Percentiles rank a stretch among this genome's conserved stretches.
Evolutionary conservation across 2,888 invertebrate genomes (phyloP).

Genomic region (Andrena fulva): DNA sequence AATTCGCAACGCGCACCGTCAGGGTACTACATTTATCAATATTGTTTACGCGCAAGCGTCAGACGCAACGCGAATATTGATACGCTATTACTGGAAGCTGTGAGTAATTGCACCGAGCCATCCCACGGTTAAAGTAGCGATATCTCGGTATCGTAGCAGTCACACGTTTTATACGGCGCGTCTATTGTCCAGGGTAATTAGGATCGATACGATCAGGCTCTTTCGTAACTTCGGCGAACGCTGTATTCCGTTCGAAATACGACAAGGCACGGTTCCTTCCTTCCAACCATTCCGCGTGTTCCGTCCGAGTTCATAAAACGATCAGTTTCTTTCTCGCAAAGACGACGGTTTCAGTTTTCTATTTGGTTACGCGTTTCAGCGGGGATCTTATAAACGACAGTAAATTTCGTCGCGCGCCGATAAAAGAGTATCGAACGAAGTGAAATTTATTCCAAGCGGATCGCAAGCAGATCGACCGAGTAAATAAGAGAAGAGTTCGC

Average conservation of each 20-base stretch:
- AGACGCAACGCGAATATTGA: slow-evolving; percentile 17
- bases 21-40: slow-evolving; percentile 11
- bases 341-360: background rate
- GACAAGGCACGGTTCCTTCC: slow-evolving; percentile 5
- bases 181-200: slow-evolving; percentile 32
- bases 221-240: slow-evolving; percentile 18
- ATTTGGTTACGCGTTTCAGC: background rate
- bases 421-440: slow-evolving; percentile 6
- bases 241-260: slow-evolving; percentile 16
- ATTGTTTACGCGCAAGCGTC: background rate
- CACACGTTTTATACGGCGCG: slow-evolving; percentile 18
- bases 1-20: background rate
- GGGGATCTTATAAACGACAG: background rate
- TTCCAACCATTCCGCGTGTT: background rate
- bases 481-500: background rate
- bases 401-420: background rate
- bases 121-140: slow-evolving; percentile 20
- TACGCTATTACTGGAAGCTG: slow-evolving; percentile 34
- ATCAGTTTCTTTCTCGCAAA: background rate
- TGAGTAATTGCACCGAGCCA: background rate
- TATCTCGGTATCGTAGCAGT: slow-evolving; percentile 19
- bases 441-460: background rate
- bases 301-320: background rate
- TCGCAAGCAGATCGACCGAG: background rate
- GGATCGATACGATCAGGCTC: slow-evolving; percentile 21